Evolutionary conservation across 2,888 invertebrate genomes (phyloP), one percentile per base, ranked within the genome.

Genomic region (Hesperia comma): DNA sequence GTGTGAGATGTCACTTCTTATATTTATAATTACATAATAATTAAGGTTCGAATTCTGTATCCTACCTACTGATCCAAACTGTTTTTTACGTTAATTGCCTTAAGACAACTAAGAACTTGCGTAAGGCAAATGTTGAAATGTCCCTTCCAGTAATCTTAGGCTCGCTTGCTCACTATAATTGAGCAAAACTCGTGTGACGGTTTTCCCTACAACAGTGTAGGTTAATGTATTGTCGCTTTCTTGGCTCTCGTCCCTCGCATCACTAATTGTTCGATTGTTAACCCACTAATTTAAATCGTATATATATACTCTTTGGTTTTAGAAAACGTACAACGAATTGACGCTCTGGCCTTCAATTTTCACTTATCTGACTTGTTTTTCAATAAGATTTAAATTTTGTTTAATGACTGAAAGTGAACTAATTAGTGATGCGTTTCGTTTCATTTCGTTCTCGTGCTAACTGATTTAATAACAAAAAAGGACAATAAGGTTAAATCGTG

Each of bases 141-240:
- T 19, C 62, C n/a, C 46, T 68, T 80, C 77, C 62, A 81, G 77
- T 61, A 5, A 19, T 51, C 74, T n/a, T 80, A 81, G 53, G 64
- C 80, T 82, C 33, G 60, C 49, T 83, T 69, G 70, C 74, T 78
- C 76, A 79, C 80, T 84, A 85, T 88, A 88, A 88, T 89, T 87
- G 86, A 86, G 82, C 86, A 86, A 84, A 89, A 86, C 84, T 84
- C 82, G 86, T 88, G 85, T 88, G 88, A 88, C 86, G 83, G 79
- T 89, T 90, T 89, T 88, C 88, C 88, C 85, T 87, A 83, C 83
- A 81, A 84, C 83, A 80, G 84, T 83, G 81, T 86, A 82, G 87
- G 88, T 86, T 87, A 88, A 88, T 86, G 86, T 81, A 86, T 89
- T 85, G 85, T 86, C 85, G 80, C 90, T 91, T 90, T 92, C 91